phyloP scores from a whole-genome alignment of 2,888 invertebrate genomes.

The Bugulina stolonifera region DNA sequence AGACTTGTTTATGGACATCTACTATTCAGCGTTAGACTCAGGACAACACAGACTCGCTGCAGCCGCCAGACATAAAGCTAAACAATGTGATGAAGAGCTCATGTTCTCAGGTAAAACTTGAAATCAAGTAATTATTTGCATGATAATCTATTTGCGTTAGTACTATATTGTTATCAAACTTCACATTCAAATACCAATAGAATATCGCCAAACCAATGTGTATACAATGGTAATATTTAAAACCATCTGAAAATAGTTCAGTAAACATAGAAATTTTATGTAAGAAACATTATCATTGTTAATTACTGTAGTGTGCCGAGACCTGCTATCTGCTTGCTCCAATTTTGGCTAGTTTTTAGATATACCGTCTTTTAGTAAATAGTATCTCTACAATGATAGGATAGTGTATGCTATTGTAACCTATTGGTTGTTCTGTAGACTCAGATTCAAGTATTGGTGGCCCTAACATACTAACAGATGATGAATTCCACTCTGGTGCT shows the following conservation, averaged over 20 bases:
- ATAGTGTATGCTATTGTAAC: no score
- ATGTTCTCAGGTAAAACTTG: slow-evolving; percentile 33
- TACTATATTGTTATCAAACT: no score
- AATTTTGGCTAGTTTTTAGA: not conserved
- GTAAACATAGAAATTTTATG: no score
- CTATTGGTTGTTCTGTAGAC: slow-evolving; percentile 11
- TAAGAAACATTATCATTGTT: not conserved
- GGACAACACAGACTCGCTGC: slow-evolving; percentile 48
- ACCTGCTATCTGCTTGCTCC: not conserved
- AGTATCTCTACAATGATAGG: no score
- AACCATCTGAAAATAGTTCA: no score
- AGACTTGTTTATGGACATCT: slow-evolving; percentile 71
- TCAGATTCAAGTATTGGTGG: slow-evolving; percentile 5
- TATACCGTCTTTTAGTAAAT: no score
- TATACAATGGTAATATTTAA: no score
- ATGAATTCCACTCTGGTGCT: slow-evolving; percentile 14
- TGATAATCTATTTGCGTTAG: no score
- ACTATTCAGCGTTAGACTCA: slow-evolving; percentile 48
- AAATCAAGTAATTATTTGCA: no score
- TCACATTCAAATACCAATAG: no score
- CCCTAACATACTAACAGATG: not conserved
- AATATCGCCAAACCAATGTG: no score
- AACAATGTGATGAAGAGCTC: slow-evolving; percentile 43
- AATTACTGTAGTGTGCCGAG: not conserved
- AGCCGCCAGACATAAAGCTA: slow-evolving; percentile 46